These are phyloP conservation scores for Labroides dimidiatus DNA, from an alignment of 2,797 vertebrate species.

Conservation along the genomic window DNA sequence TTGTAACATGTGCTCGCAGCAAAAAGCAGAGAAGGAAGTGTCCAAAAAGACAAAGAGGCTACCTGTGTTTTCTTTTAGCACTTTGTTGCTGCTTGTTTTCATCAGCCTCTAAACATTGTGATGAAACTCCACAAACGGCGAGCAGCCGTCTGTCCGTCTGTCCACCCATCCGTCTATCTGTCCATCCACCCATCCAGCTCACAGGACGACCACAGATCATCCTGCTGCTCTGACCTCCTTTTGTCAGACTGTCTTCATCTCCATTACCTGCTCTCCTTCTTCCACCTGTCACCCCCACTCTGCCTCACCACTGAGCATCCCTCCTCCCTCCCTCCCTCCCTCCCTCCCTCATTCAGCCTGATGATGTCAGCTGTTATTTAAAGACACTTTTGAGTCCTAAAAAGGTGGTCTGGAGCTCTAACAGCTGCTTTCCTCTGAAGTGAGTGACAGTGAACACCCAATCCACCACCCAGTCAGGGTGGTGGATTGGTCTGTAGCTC, in stretches of 20 bases:
- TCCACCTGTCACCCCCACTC: conserved; percentile 34
- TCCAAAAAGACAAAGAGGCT: conserved; percentile 22
- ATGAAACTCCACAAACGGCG: conserved; percentile 53
- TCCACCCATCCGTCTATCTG: no score
- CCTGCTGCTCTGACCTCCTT: conserved; percentile 31
- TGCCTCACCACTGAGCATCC: conserved; percentile 5
- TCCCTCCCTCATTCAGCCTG: neutral
- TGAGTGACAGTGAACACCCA: no score
- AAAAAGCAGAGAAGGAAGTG: neutral
- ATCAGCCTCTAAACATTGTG: conserved; percentile 51
- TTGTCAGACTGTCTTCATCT: conserved; percentile 38
- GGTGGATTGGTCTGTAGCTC: no score
- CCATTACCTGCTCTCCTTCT: conserved; percentile 24
- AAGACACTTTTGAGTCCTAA: conserved; percentile 14
- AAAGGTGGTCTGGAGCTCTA: neutral
- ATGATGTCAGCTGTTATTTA: conserved; percentile 28
- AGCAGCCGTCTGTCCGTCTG: conserved; percentile 13
- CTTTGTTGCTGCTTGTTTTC: conserved; percentile 61
- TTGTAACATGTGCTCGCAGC: conserved; percentile 25
- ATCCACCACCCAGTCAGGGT: no score
- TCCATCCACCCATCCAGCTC: no score
- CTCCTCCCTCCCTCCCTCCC: neutral
- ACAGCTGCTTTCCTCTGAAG: neutral
- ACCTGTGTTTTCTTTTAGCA: conserved; percentile 38
- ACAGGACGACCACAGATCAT: conserved; percentile 22